Evolutionary conservation across 2,888 invertebrate species (phyloP).

Genomic region (Antitype chi): DNA sequence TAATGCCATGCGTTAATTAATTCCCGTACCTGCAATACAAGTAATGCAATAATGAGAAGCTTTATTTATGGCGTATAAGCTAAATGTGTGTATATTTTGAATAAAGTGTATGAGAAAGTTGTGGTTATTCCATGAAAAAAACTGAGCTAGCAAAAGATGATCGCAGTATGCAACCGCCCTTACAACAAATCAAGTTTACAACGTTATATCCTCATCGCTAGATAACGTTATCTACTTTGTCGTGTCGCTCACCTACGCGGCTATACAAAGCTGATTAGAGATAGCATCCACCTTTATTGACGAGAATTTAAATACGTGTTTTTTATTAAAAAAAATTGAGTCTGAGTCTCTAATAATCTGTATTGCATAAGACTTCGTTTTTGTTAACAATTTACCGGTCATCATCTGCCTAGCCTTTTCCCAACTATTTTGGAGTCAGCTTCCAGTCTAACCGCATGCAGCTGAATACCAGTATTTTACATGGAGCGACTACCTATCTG

Average conservation of each 20-base stretch:
- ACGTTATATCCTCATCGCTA: constrained; percentile 52
- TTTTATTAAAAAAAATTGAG: constrained; percentile 6
- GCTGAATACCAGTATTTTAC: too few species aligned
- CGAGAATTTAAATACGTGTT: constrained; percentile 1
- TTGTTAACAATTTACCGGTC: background rate
- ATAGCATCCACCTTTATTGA: constrained; percentile 31
- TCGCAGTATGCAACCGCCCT: constrained; percentile 21
- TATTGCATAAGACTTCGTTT: background rate
- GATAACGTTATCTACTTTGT: constrained; percentile 57
- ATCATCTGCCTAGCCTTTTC: too few species aligned
- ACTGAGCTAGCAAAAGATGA: background rate
- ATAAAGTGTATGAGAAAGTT: background rate
- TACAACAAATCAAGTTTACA: constrained; percentile 57
- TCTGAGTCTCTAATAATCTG: too few species aligned
- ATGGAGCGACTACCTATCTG: too few species aligned
- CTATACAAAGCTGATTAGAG: constrained; percentile 26
- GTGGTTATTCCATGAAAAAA: background rate
- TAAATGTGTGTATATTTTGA: too few species aligned
- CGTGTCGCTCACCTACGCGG: constrained; percentile 35
- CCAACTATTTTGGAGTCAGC: too few species aligned
- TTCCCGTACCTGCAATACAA: constrained; percentile 56
- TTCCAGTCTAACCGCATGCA: too few species aligned
- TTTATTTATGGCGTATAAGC: constrained; percentile 59
- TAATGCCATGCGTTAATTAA: constrained; percentile 34
- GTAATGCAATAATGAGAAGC: constrained; percentile 51